phyloP scores from a whole-genome alignment of 2,888 invertebrate species.

The Acleris literana region DNA sequence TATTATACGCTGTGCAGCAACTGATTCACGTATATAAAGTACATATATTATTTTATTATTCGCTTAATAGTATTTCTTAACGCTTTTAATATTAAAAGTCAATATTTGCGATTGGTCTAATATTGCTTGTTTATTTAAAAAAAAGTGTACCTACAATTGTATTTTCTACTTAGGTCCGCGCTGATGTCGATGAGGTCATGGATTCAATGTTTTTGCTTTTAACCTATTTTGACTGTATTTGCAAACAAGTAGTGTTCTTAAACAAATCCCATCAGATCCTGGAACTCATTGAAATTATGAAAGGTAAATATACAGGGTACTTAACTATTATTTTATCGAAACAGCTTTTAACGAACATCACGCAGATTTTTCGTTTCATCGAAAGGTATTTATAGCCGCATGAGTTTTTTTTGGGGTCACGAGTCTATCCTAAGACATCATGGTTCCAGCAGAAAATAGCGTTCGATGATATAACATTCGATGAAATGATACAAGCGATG shows the following conservation, averaged over 20 bases:
- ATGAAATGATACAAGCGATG: too few relatives aligned
- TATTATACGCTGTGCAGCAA: constrained; percentile 55
- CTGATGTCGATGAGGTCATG: constrained; percentile 56
- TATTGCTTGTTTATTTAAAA: too few relatives aligned
- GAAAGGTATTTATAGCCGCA: too few relatives aligned
- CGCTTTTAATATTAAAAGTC: too few relatives aligned
- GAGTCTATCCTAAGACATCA: too few relatives aligned
- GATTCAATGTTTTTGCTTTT: constrained; percentile 60
- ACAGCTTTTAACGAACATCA: too few relatives aligned
- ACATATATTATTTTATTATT: constrained; percentile 26
- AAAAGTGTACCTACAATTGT: neutral
- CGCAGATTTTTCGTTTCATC: too few relatives aligned
- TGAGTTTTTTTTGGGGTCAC: too few relatives aligned
- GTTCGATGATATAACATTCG: too few relatives aligned
- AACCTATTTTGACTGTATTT: constrained; percentile 59
- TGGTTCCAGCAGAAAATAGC: too few relatives aligned
- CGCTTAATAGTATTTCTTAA: neutral
- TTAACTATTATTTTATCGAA: too few relatives aligned
- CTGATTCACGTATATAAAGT: constrained; percentile 58
- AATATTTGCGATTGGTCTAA: too few relatives aligned
- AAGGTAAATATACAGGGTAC: constrained; percentile 44
- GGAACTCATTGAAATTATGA: constrained; percentile 53
- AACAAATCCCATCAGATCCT: constrained; percentile 50
- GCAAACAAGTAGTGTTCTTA: constrained; percentile 56
- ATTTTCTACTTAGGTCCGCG: constrained; percentile 48